Evolutionary conservation across 1,140 invertebrate genomes (phyloP), one percentile per base, ranked within the genome.

Genomic region (Drosophila grimshawi): DNA sequence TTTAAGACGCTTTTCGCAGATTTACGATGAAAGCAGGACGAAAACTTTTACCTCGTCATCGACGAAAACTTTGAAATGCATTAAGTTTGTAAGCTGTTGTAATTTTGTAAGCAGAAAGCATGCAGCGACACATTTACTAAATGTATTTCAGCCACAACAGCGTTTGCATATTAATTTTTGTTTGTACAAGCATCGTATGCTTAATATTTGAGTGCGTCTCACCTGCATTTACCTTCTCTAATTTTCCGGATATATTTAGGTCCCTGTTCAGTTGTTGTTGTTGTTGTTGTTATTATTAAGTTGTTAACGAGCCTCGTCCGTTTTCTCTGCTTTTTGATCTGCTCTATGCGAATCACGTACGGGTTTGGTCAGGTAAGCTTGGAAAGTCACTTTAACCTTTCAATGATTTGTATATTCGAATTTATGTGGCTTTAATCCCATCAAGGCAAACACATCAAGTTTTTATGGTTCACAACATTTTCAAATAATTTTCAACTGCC

Each of bases 91-190:
- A 83, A 89, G 83, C 83, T 79, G 62, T 67, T 57, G 56, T 71
- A 70, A 60, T 64, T 60, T 63, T 46, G 57, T 48, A 52, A 37
- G 52, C 53, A 30, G 80, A 73, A 60, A 71, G 66, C 49, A n/a
- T 61, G 63, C 45, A 70, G 41, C 19, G 59, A 76, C 66, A 80
- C 80, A 83, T 85, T 83, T 61, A 63, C 57, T 71, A 62, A 80
- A 80, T 63, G 81, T 73, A 88, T 82, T 80, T 62, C 29, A 29
- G 41, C 62, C 43, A 49, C 62, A 70, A 88, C 85, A 70, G 53
- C 67, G 61, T 80, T 81, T 85, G 85, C 86, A 88, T 88, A 88
- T 88, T 89, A 89, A 88, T 89, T 67, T 64, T 55, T 37, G 65
- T 45, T 61, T 60, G 78, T 43, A 48, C 48, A 46, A 49, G 30